These are phyloP conservation scores for Crioceris asparagi DNA, from an alignment of 2,888 invertebrate genomes.

Conservation along the genomic window DNA sequence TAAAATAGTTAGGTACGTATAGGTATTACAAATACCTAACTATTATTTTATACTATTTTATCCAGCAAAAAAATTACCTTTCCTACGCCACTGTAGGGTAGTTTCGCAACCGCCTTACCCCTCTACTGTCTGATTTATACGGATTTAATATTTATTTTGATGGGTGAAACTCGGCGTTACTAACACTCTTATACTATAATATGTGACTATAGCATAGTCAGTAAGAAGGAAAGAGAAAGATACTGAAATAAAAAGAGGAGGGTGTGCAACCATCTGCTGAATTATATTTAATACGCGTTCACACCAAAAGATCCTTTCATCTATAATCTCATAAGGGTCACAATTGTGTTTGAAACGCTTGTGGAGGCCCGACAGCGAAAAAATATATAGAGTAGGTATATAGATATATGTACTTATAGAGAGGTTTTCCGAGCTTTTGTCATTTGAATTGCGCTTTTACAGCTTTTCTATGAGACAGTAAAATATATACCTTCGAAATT, in stretches of 20 bases:
- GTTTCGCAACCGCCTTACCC: conserved; percentile 21
- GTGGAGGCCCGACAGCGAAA: too few species aligned
- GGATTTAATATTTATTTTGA: conserved; percentile 44
- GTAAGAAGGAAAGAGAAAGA: too few species aligned
- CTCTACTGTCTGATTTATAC: conserved; percentile 41
- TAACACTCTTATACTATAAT: too few species aligned
- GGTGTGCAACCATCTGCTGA: conserved; percentile 35
- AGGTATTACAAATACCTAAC: too few species aligned
- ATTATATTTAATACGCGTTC: conserved; percentile 31
- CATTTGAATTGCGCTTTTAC: conserved; percentile 34
- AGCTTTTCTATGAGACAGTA: conserved; percentile 30
- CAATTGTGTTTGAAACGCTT: too few species aligned
- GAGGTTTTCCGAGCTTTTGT: conserved; percentile 26
- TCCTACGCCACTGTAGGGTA: conserved; percentile 2
- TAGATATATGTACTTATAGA: too few species aligned
- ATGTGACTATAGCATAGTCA: too few species aligned
- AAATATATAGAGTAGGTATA: too few species aligned
- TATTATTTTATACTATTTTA: too few species aligned
- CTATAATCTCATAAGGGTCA: conserved; percentile 20
- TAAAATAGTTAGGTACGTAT: too few species aligned
- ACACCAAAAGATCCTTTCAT: conserved; percentile 23
- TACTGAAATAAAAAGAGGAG: too few species aligned
- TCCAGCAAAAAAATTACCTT: too few species aligned
- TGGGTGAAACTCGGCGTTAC: conserved; percentile 42
- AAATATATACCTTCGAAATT: conserved; percentile 21